Evolutionary conservation across 1,140 invertebrate genomes (phyloP), one percentile per base, ranked within the genome.

Genomic region (Brachionus rubens): DNA sequence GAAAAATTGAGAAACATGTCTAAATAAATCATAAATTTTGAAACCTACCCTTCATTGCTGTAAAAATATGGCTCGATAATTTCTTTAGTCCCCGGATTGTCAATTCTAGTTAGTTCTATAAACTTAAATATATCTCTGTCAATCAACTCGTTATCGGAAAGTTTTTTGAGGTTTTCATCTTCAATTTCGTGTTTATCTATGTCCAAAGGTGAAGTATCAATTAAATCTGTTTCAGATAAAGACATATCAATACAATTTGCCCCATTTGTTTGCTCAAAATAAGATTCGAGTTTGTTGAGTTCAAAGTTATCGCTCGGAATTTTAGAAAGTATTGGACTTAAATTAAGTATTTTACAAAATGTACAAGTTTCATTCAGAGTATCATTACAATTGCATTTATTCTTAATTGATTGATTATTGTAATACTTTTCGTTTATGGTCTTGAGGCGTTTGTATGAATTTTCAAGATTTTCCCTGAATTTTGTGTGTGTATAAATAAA

Each of bases 331-430:
- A n/a, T 48, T 12, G n/a, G 26, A 26, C 50, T 52, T 9, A 26
- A 10, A 52, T 52, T 52, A 21, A 52, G 10, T 52, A 26, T 24
- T 52, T 52, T 52, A 52, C 50, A 52, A 52, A 52, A 52, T 52
- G 26, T 52, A 52, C 50, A 52, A 52, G 26, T 26, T 24, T 52
- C n/a, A 52, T 21, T 52, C 12, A 12, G 19, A 21, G 12, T 52
- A 12, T 52, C 19, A 26, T 52, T 26, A 52, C 50, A 52, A 52
- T 26, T 52, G 26, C 50, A 52, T 52, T 26, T 52, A 24, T 52
- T 26, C 26, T 52, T 3, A 21, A 26, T 10, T 4, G 26, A 24
- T 26, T 52, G 16, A 24, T 26, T 52, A 24, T 52, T 16, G 4
- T 52, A 10, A 9, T 7, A 24, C 12, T 26, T 52, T 19, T 52